Base-by-base conservation (phyloP, 2,113 vertebrate genomes). In the Triplophysa tibetana region DNA sequence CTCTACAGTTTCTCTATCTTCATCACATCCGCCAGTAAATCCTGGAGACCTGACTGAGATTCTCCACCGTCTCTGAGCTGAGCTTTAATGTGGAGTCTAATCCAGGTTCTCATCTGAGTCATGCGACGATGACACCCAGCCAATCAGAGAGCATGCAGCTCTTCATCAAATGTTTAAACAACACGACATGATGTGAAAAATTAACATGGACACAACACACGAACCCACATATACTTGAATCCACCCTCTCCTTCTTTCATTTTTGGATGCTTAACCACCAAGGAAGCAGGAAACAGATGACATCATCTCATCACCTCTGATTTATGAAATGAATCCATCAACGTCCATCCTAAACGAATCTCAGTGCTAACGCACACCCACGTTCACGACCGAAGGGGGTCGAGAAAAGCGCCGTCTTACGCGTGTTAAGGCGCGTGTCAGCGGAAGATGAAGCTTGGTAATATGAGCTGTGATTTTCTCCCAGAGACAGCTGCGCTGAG, bases 61-160 rank as follows among this genome's bases (percentile, higher is more conserved):
- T 83, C 86, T 78, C 76, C 81, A 88, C 87, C 86, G 81, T 90
- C 86, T 88, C 86, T 85, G 87, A 90, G 56, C 85, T 75, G 87
- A 84, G 82, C 72, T 90, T 89, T 89, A 90, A 90, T 88, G 89
- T 84, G 84, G 85, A 86, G 78, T 54, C 87, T 89, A 89, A 90
- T 90, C 91, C 83, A 81, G 80, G 78, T 83, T 24, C 81, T 88
- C 83, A 64, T 86, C 84, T 82, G 29, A 29, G 29, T 24, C 26
- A 12, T 63, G 48, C 26, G 62, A 74, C 38, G 41, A 29, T 29
- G 29, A 29, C 29, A 29, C 29, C 29, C 29, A 26, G 29, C 79
- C 72, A 83, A 81, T 81, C 66, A 48, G 23, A 77, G 19, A 52
- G 41, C 13, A 38, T 29, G 29, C 29, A 29, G 58, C 75, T 65